Evolutionary conservation across 2,888 invertebrate species (phyloP), one percentile per base, ranked within the genome.

Genomic region (Drosophila rubida): DNA sequence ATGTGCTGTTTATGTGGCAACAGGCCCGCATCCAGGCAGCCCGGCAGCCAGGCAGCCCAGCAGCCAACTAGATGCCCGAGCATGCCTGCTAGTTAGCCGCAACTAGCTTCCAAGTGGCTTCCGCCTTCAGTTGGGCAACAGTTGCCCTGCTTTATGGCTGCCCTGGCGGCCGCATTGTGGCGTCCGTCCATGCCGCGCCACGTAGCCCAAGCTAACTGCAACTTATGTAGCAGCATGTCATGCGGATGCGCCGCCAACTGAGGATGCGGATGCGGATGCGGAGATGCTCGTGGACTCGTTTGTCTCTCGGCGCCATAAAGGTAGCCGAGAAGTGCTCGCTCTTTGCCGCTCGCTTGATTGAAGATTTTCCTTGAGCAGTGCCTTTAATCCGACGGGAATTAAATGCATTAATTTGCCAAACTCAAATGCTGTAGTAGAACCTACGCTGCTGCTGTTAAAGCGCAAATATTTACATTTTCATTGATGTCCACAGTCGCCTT

Each of bases 1-100:
- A 88, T 80, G 74, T 77, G 79, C 84, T 87, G 85, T 80, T 88
- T 87, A 87, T 88, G 86, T 86, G 86, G 74, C 73, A 74, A 74
- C 80, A 76, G 78, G 78, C 68, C 46, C 80, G 60, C 48, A 55
- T 53, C 32, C n/a, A n/a, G n/a, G n/a, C n/a, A n/a, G n/a, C n/a
- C n/a, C n/a, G n/a, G n/a, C n/a, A n/a, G n/a, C n/a, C n/a, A n/a
- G n/a, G n/a, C n/a, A n/a, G n/a, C n/a, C n/a, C n/a, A n/a, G n/a
- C n/a, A n/a, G n/a, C n/a, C n/a, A n/a, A n/a, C n/a, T n/a, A 13
- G 8, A 51, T 69, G 76, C 62, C 27, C 13, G 39, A 51, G 61
- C 76, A 75, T 75, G 79, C 57, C 61, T 53, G 65, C 63, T 73
- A 78, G 76, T 73, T 79, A 67, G 72, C 75, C 69, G 59, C 76